A percentile compares a stretch with the other conserved stretches of the same genome.
Conservation (phyloP, 2,888 invertebrate species). For the Drosophila atripex region DNA sequence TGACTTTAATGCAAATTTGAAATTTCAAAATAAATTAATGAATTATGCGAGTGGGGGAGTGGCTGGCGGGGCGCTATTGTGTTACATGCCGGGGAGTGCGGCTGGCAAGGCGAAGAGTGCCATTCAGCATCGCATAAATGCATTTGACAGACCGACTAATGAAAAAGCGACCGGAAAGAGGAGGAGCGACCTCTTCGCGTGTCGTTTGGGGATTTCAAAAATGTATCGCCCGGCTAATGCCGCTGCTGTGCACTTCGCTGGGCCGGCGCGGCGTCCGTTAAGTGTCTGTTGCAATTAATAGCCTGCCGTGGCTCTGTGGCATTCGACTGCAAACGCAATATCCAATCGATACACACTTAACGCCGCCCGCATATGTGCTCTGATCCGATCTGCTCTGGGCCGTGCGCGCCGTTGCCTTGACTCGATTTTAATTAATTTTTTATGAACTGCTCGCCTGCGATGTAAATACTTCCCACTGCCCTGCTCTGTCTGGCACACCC, state of each 20-base stretch:
- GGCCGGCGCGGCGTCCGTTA: too few species aligned
- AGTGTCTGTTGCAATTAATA: slow-evolving; percentile 35
- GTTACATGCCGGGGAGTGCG: slow-evolving; percentile 9
- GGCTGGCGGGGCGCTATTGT: slow-evolving; percentile 4
- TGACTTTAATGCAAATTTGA: slow-evolving; percentile 5
- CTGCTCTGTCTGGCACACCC: not conserved
- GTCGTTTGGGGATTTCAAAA: not conserved
- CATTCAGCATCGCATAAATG: not conserved
- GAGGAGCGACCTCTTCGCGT: not conserved
- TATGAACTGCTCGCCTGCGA: slow-evolving; percentile 54
- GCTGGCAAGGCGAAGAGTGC: slow-evolving; percentile 12
- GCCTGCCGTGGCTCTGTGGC: slow-evolving; percentile 15
- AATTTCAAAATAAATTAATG: slow-evolving; percentile 9
- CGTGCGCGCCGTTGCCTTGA: slow-evolving; percentile 41
- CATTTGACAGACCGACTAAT: not conserved
- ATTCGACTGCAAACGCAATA: slow-evolving; percentile 19
- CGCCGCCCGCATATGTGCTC: not conserved
- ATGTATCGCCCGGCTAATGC: not conserved
- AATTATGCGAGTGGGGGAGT: slow-evolving; percentile 4
- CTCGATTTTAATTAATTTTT: slow-evolving; percentile 76
- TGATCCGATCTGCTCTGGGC: too few species aligned
- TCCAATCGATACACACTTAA: slow-evolving; percentile 31
- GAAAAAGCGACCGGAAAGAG: not conserved
- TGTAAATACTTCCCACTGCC: slow-evolving; percentile 19
- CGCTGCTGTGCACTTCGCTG: slow-evolving; percentile 4